These are phyloP conservation scores for Antechinus stuartii DNA, from an alignment of 2,113 vertebrate genomes.

Conservation along the genomic window DNA sequence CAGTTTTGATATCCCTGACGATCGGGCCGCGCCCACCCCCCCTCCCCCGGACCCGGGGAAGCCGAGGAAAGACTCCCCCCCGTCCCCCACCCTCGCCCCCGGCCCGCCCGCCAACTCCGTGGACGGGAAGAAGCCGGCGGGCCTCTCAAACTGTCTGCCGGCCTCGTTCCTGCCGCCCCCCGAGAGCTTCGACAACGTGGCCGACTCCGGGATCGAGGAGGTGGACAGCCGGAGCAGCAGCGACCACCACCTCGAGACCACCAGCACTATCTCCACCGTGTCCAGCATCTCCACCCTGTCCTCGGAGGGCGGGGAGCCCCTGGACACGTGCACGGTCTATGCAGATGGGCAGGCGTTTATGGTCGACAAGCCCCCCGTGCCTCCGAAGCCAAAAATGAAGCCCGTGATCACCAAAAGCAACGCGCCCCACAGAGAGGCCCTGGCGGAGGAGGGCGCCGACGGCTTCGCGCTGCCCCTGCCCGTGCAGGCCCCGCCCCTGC, in stretches of 20 bases:
- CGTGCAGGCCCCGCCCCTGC: slow-evolving; percentile 82
- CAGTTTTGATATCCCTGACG: slow-evolving; percentile 96
- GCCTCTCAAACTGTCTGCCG: slow-evolving; percentile 91
- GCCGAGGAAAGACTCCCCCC: slow-evolving; percentile 86
- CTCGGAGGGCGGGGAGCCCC: slow-evolving; percentile 93
- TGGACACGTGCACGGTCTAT: slow-evolving; percentile 95
- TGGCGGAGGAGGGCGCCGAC: slow-evolving; percentile 93
- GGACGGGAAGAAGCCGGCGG: slow-evolving; percentile 85
- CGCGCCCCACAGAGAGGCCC: slow-evolving; percentile 92
- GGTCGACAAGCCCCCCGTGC: slow-evolving; percentile 96
- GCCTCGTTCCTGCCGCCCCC: slow-evolving; percentile 91
- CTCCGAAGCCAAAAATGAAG: slow-evolving; percentile 98
- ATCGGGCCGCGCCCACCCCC: slow-evolving; percentile 83
- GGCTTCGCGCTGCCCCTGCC: slow-evolving; percentile 90
- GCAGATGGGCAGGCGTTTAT: slow-evolving; percentile 94
- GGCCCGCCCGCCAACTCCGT: slow-evolving; percentile 80
- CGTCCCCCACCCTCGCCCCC: slow-evolving; percentile 82
- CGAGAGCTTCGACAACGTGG: slow-evolving; percentile 90
- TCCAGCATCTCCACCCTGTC: slow-evolving; percentile 97
- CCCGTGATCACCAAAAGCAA: slow-evolving; percentile 94
- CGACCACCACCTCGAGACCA: slow-evolving; percentile 96
- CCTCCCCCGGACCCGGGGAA: slow-evolving; percentile 88
- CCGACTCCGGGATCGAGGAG: slow-evolving; percentile 97
- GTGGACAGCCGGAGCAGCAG: slow-evolving; percentile 95
- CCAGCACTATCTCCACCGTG: slow-evolving; percentile 97